A percentile compares a stretch with the other conserved stretches of the same genome.
These are phyloP conservation scores for Tetrao urogallus DNA, from an alignment of 2,113 vertebrate species.

Conservation along the genomic window DNA sequence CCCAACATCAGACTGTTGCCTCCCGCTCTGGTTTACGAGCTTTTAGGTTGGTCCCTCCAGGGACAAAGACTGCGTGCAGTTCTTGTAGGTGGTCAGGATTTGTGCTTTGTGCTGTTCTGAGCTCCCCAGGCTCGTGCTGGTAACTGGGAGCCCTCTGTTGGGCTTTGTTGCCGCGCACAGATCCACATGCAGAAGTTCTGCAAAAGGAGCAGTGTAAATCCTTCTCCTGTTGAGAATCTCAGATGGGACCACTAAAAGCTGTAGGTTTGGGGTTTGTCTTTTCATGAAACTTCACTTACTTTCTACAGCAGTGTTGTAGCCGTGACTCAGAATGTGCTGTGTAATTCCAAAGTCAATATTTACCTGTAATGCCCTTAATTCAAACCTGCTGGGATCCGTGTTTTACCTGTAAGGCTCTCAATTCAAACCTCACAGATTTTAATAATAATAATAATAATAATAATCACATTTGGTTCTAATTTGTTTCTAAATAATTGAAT, in stretches of 20 bases:
- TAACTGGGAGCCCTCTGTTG: not conserved
- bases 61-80: not conserved
- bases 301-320: not conserved
- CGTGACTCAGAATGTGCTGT: not conserved
- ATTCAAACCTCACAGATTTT: not conserved
- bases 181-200: not conserved
- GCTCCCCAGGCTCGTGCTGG: not conserved
- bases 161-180: not conserved
- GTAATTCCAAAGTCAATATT: slow-evolving; percentile 33
- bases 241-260: not conserved
- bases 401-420: not conserved
- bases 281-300: not conserved
- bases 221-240: not conserved
- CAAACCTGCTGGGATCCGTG: not conserved
- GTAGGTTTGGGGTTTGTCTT: not conserved
- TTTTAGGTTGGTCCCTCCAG: not conserved
- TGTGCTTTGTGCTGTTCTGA: not conserved
- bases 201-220: not conserved
- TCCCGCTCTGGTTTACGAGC: not conserved
- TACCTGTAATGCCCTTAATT: not conserved
- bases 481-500: not conserved
- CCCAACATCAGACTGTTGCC: not conserved
- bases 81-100: not conserved
- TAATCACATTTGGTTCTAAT: not conserved
- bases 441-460: no score